Percentiles rank a stretch among this genome's conserved stretches.
These are phyloP conservation scores for Lasaia peninsularis DNA, from an alignment of 1,140 invertebrate species.

Conservation along the genomic window DNA sequence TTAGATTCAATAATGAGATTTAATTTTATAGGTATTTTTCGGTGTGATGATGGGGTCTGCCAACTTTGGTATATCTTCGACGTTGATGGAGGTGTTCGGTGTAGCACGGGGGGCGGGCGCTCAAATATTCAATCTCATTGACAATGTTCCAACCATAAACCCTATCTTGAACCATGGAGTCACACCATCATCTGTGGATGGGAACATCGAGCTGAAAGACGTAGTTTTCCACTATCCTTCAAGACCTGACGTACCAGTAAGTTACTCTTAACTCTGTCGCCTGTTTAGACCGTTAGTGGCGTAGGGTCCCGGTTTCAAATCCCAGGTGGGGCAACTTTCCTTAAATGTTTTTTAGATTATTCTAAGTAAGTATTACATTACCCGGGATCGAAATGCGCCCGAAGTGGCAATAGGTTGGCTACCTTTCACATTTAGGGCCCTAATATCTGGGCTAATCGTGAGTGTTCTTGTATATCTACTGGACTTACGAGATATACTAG, in stretches of 20 bases:
- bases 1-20: background rate
- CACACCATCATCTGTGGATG: constrained; percentile 79
- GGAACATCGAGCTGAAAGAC: constrained; percentile 87
- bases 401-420: no score
- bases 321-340: no score
- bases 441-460: no score
- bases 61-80: constrained; percentile 91
- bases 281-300: no score
- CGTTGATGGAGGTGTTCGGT: constrained; percentile 87
- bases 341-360: no score
- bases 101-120: constrained; percentile 89
- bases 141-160: constrained; percentile 89
- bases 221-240: constrained; percentile 92
- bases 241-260: constrained; percentile 84
- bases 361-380: no score
- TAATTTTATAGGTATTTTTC: constrained; percentile 82
- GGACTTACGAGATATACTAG: no score
- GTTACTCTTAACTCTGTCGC: constrained; percentile 21
- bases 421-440: background rate
- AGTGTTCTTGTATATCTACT: no score
- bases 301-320: no score
- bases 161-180: constrained; percentile 82
- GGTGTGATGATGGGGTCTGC: constrained; percentile 91
- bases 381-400: no score
- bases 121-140: constrained; percentile 89